These are phyloP conservation scores for Mastacembelus armatus DNA, from an alignment of 2,797 vertebrate genomes.

Conservation along the genomic window DNA sequence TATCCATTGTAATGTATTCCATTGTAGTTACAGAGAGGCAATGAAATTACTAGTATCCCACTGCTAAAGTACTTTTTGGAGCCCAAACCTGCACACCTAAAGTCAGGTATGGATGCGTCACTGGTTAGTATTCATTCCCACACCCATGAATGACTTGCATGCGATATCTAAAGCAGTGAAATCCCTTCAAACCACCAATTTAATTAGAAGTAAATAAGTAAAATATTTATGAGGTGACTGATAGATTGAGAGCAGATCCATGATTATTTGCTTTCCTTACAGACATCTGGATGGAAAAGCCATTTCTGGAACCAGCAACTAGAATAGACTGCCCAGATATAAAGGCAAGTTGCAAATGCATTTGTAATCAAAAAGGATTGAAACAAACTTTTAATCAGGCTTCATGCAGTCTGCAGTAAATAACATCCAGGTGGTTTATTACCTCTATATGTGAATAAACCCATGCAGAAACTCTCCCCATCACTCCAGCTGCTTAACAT, in stretches of 20 bases:
- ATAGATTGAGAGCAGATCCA: slow-evolving; percentile 27
- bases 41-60: slow-evolving; percentile 23
- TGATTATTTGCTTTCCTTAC: slow-evolving; percentile 41
- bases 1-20: slow-evolving; percentile 45
- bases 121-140: background rate
- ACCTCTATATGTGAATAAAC: slow-evolving; percentile 49
- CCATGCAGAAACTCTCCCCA: slow-evolving; percentile 14
- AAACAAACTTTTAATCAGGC: slow-evolving; percentile 63
- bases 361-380: slow-evolving; percentile 63
- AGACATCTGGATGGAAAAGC: slow-evolving; percentile 47
- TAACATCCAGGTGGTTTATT: slow-evolving; percentile 68
- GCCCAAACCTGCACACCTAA: background rate
- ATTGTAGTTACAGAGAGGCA: slow-evolving; percentile 23
- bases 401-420: slow-evolving; percentile 51
- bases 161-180: too few relatives aligned
- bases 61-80: slow-evolving; percentile 13
- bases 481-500: slow-evolving; percentile 44
- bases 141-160: background rate
- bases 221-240: slow-evolving; percentile 14
- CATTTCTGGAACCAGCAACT: slow-evolving; percentile 38
- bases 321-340: slow-evolving; percentile 31
- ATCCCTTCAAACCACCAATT: background rate
- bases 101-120: background rate
- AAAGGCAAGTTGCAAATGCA: slow-evolving; percentile 48
- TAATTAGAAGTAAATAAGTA: slow-evolving; percentile 19